phyloP scores from a whole-genome alignment of 2,888 invertebrate genomes.

The Andricus curvator region DNA sequence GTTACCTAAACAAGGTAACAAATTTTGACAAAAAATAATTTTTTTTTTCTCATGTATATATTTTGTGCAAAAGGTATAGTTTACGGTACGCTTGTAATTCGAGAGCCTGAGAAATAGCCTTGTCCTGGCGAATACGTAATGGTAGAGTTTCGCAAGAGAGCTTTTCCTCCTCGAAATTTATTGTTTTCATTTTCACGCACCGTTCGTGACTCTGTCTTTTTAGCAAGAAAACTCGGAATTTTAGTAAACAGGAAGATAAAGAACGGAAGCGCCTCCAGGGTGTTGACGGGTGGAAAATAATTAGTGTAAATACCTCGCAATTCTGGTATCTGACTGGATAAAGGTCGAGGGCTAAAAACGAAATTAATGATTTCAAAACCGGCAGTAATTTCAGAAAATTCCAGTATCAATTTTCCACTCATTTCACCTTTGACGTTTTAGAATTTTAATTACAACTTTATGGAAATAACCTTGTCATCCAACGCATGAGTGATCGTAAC shows the following conservation, averaged over 20 bases:
- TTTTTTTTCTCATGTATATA: neutral
- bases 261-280: neutral
- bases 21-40: neutral
- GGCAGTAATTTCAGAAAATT: neutral
- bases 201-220: neutral
- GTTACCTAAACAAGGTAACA: neutral
- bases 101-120: neutral
- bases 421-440: neutral
- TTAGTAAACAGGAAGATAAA: conserved; percentile 7
- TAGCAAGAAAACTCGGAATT: neutral
- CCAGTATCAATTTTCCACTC: neutral
- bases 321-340: neutral
- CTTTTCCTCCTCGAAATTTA: conserved; percentile 16
- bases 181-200: conserved; percentile 17
- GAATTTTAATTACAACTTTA: too few species aligned
- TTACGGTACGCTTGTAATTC: neutral
- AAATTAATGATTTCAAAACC: neutral
- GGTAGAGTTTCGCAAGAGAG: neutral
- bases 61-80: neutral
- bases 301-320: neutral
- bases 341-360: neutral
- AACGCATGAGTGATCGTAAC: too few species aligned
- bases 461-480: too few species aligned
- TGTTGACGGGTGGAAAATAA: conserved; percentile 6
- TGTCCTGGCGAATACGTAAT: neutral